phyloP scores from a whole-genome alignment of 2,888 invertebrate species.

The Archaeoteleia sp. region DNA sequence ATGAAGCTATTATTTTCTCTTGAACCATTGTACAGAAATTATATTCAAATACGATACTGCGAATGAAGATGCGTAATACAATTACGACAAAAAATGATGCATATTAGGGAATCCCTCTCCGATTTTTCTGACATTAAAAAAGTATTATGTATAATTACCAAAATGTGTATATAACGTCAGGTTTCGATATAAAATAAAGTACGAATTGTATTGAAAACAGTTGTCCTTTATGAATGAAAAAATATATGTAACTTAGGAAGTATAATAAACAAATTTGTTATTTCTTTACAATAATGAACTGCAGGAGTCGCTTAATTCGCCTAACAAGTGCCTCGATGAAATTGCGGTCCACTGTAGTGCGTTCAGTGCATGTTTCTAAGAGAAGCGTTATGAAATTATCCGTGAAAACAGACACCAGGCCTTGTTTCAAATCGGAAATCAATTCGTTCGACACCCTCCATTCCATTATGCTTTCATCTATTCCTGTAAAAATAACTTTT shows the following conservation, averaged over 20 bases:
- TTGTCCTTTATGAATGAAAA: conserved; percentile 17
- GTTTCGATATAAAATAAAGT: too few relatives aligned
- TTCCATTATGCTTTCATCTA: conserved; percentile 66
- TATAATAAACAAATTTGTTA: conserved; percentile 11
- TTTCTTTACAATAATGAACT: conserved; percentile 82
- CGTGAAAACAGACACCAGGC: conserved; percentile 83
- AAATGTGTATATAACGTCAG: too few relatives aligned
- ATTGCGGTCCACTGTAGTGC: conserved; percentile 80
- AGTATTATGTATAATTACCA: too few relatives aligned
- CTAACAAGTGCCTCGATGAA: conserved; percentile 85
- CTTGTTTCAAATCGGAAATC: conserved; percentile 82
- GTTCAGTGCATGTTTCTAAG: conserved; percentile 81
- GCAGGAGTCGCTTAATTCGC: conserved; percentile 86
- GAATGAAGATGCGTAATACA: too few relatives aligned
- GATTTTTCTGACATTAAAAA: too few relatives aligned
- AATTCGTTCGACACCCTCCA: conserved; percentile 80
- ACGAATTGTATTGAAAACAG: conserved; percentile 11
- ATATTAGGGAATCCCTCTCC: too few relatives aligned
- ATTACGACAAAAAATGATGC: too few relatives aligned
- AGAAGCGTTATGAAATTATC: conserved; percentile 87
- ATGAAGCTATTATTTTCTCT: conserved; percentile 91
- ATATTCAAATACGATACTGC: neutral
- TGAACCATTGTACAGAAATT: neutral
- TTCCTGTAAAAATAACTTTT: conserved; percentile 52
- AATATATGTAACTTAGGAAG: conserved; percentile 27